phyloP scores from a whole-genome alignment of 2,888 invertebrate genomes.

The Trachelus iudaicus region DNA sequence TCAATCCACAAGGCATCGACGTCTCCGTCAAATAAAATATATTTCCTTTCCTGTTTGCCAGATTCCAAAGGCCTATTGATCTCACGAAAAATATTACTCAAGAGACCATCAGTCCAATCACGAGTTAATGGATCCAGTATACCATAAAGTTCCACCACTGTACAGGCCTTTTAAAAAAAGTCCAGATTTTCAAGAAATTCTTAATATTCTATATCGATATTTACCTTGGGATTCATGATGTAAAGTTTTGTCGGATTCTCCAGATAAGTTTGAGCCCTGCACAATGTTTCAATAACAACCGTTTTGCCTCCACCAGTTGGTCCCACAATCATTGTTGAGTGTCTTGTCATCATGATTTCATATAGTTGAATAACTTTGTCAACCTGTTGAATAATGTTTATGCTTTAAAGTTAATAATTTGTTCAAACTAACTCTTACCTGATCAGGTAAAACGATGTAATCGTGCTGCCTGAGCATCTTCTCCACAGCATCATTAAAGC shows the following conservation, averaged over 20 bases:
- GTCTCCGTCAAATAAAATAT: conserved; percentile 93
- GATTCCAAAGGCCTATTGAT: conserved; percentile 79
- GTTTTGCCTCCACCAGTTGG: conserved; percentile 94
- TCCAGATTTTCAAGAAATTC: background rate
- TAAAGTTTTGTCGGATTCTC: conserved; percentile 83
- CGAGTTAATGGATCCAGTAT: conserved; percentile 85
- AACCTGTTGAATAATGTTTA: conserved; percentile 68
- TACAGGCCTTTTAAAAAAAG: conserved; percentile 74
- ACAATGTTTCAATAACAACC: conserved; percentile 82
- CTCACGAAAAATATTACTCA: conserved; percentile 91
- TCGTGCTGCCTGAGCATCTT: conserved; percentile 74
- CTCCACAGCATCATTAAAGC: conserved; percentile 84
- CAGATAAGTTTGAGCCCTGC: conserved; percentile 81
- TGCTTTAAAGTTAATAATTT: background rate
- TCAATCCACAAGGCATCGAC: conserved; percentile 96
- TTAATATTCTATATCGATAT: conserved; percentile 1
- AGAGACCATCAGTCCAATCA: conserved; percentile 93
- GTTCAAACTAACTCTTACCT: conserved; percentile 67
- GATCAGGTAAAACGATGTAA: conserved; percentile 76
- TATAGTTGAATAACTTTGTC: conserved; percentile 92
- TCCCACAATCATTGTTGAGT: conserved; percentile 92
- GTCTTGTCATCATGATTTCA: conserved; percentile 95
- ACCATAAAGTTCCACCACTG: conserved; percentile 90
- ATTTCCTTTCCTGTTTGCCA: conserved; percentile 77
- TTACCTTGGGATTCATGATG: conserved; percentile 86